These are phyloP conservation scores for Brachionus manjavacas DNA, from an alignment of 1,140 invertebrate species.

Conservation along the genomic window DNA sequence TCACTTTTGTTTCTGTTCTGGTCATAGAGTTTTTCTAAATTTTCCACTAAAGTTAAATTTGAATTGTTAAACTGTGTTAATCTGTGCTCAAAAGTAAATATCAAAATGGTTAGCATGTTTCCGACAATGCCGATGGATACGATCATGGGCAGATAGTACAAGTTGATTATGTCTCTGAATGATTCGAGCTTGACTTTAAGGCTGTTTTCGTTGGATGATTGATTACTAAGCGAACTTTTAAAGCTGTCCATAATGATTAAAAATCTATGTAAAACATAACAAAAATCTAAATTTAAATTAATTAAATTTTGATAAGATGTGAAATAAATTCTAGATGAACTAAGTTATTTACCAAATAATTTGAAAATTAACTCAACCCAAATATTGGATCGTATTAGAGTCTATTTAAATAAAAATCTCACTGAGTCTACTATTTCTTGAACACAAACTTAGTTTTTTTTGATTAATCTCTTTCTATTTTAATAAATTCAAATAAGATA, in stretches of 20 bases:
- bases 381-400: too few relatives aligned
- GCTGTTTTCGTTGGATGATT: neutral
- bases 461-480: too few relatives aligned
- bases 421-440: too few relatives aligned
- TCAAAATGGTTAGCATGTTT: neutral
- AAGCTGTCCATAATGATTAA: neutral
- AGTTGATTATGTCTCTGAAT: constrained; percentile 17
- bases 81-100: neutral
- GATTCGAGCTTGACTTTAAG: constrained; percentile 5
- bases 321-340: too few relatives aligned
- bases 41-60: neutral
- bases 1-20: neutral
- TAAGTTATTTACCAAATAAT: too few relatives aligned
- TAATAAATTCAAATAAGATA: too few relatives aligned
- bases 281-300: neutral
- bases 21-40: neutral
- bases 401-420: too few relatives aligned
- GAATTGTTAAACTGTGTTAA: neutral
- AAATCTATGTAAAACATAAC: neutral
- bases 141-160: constrained; percentile 18
- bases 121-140: constrained; percentile 19
- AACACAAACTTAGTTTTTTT: too few relatives aligned
- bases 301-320: neutral
- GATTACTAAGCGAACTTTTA: neutral
- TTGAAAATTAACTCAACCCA: too few relatives aligned